Percentiles rank a stretch among this genome's conserved stretches.
phyloP scores from a whole-genome alignment of 2,888 invertebrate genomes.

The Diaperis boleti region DNA sequence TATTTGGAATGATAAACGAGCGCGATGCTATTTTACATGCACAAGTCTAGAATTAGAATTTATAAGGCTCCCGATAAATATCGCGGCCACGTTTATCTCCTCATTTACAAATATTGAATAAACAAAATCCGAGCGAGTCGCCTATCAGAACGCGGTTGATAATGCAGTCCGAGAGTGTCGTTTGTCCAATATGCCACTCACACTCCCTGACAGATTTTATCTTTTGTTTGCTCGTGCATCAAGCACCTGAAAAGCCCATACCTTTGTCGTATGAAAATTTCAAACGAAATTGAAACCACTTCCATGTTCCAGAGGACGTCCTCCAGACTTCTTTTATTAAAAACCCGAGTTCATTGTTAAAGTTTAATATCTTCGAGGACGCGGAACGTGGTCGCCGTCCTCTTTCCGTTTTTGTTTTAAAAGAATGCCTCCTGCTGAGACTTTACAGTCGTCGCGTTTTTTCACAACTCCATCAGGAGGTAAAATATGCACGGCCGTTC shows the following conservation, averaged over 20 bases:
- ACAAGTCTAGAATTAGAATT: conserved; percentile 33
- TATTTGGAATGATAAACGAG: conserved; percentile 40
- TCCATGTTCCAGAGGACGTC: conserved; percentile 5
- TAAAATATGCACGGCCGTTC: conserved; percentile 45
- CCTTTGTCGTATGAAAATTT: conserved; percentile 24
- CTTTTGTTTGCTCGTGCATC: conserved; percentile 2
- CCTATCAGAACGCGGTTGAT: no score
- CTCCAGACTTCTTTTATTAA: conserved; percentile 23
- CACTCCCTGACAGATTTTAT: conserved; percentile 6
- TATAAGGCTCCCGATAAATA: conserved; percentile 21
- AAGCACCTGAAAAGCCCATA: conserved; percentile 2
- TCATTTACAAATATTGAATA: conserved; percentile 3
- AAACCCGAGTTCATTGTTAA: conserved; percentile 13
- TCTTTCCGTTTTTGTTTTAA: conserved; percentile 31
- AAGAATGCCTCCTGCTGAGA: conserved; percentile 46
- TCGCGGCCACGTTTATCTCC: neutral
- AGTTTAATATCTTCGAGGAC: conserved; percentile 4
- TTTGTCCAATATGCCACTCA: neutral
- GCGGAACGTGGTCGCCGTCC: conserved; percentile 13
- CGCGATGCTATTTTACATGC: conserved; percentile 28
- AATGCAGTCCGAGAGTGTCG: no score
- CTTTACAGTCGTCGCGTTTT: conserved; percentile 42
- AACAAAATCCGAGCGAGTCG: no score
- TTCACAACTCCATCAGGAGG: conserved; percentile 48
- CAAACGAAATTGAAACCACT: conserved; percentile 3